These are phyloP conservation scores for Apteryx mantelli DNA, from an alignment of 2,113 vertebrate genomes.

Conservation along the genomic window DNA sequence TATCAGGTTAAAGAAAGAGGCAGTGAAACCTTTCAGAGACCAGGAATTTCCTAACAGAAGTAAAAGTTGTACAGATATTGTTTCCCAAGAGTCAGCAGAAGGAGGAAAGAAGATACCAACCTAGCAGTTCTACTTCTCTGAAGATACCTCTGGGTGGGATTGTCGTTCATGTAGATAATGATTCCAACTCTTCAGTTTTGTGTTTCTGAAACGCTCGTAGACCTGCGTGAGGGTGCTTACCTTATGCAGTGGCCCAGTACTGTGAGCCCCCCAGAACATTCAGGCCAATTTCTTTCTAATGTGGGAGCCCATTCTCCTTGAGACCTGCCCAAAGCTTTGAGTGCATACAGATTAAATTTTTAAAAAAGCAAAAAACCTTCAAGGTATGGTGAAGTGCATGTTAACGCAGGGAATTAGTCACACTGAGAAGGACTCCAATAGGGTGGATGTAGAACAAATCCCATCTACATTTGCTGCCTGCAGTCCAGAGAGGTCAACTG, in stretches of 20 bases:
- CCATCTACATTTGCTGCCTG: neutral
- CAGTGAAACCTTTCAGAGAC: neutral
- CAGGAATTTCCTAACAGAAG: neutral
- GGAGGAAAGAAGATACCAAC: neutral
- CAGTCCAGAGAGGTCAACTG: neutral
- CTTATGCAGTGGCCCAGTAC: neutral
- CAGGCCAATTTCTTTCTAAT: neutral
- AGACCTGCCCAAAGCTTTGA: neutral
- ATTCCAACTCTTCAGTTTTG: neutral
- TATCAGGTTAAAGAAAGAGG: neutral
- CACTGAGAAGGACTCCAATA: neutral
- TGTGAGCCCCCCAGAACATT: neutral
- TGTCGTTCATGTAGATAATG: neutral
- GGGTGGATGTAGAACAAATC: neutral
- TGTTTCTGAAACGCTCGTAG: neutral
- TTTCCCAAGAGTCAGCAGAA: neutral
- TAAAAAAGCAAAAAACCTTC: neutral
- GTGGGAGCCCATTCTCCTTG: neutral
- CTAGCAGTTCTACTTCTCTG: neutral
- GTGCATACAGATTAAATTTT: neutral
- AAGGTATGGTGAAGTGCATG: neutral
- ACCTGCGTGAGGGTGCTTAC: fast-evolving
- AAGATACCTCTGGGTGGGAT: neutral
- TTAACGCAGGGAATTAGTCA: neutral
- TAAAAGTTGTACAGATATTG: neutral